A percentile compares a stretch with the other conserved stretches of the same genome.
Evolutionary conservation across 2,797 vertebrate genomes (phyloP).

Genomic region (Xyrichtys novacula): DNA sequence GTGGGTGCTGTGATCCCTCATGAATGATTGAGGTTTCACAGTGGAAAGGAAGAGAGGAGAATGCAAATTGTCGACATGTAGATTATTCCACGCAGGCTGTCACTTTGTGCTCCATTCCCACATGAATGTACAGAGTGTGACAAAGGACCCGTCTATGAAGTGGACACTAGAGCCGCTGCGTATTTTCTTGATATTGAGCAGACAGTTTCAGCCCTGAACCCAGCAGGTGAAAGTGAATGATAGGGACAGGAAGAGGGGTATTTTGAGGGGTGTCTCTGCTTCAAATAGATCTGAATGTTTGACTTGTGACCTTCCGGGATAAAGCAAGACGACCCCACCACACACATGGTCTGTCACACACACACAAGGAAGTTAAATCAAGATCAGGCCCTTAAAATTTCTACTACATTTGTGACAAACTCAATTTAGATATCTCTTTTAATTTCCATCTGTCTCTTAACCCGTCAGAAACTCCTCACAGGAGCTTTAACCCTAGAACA

Average conservation of each 20-base stretch:
- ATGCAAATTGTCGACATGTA: conserved; percentile 12
- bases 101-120: neutral
- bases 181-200: conserved; percentile 1
- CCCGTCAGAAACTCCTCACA: too few species aligned
- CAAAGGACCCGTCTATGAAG: neutral
- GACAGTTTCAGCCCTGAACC: conserved; percentile 13
- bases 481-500: too few species aligned
- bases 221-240: conserved; percentile 30
- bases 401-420: neutral
- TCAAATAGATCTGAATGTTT: conserved; percentile 57
- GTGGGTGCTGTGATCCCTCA: conserved; percentile 75
- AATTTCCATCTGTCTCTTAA: too few species aligned
- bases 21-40: conserved; percentile 82
- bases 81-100: neutral
- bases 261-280: neutral
- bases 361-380: conserved; percentile 3
- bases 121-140: conserved; percentile 2
- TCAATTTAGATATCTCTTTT: too few species aligned
- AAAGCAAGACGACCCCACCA: conserved; percentile 30
- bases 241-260: conserved; percentile 30
- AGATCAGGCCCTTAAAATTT: neutral
- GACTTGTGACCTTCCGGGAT: conserved; percentile 53
- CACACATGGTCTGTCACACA: conserved; percentile 29
- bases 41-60: conserved; percentile 54
- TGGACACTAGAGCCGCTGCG: conserved; percentile 2